Evolutionary conservation across 2,888 invertebrate genomes (phyloP).

Genomic region (Gymnocheta viridis): DNA sequence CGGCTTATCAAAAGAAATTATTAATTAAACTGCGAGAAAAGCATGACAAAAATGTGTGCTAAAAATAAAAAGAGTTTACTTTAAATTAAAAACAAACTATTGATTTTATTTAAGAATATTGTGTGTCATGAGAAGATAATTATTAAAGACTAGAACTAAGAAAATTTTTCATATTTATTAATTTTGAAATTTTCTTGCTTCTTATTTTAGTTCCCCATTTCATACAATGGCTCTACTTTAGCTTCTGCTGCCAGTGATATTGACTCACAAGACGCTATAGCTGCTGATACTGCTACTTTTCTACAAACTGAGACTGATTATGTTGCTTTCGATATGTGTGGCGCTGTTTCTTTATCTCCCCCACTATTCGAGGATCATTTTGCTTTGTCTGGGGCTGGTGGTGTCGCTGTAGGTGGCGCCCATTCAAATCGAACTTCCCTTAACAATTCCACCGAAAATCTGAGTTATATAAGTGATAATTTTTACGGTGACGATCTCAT

Average conservation of each 20-base stretch:
- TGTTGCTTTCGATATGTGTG: slow-evolving; percentile 63
- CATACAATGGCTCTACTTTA: slow-evolving; percentile 50
- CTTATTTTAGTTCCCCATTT: slow-evolving; percentile 44
- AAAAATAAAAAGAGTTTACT: not conserved
- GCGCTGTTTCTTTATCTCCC: slow-evolving; percentile 68
- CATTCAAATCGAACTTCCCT: slow-evolving; percentile 76
- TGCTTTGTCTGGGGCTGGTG: slow-evolving; percentile 67
- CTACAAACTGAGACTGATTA: slow-evolving; percentile 59
- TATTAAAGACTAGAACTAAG: no score
- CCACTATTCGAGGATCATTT: slow-evolving; percentile 64
- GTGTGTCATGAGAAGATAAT: no score
- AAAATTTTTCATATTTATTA: not conserved
- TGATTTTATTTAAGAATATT: not conserved
- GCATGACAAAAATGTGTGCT: not conserved
- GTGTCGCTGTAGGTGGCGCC: slow-evolving; percentile 36
- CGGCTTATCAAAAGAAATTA: slow-evolving; percentile 2
- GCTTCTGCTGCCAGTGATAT: slow-evolving; percentile 42
- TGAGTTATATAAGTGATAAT: slow-evolving; percentile 81
- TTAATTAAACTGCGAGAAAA: not conserved
- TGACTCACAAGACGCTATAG: slow-evolving; percentile 65
- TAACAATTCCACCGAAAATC: slow-evolving; percentile 81
- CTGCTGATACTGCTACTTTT: slow-evolving; percentile 41
- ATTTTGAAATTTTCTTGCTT: not conserved
- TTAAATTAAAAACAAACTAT: not conserved
- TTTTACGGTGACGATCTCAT: slow-evolving; percentile 80